Evolutionary conservation across 2,797 vertebrate genomes (phyloP).

Genomic region (Enteromius paludinosus): DNA sequence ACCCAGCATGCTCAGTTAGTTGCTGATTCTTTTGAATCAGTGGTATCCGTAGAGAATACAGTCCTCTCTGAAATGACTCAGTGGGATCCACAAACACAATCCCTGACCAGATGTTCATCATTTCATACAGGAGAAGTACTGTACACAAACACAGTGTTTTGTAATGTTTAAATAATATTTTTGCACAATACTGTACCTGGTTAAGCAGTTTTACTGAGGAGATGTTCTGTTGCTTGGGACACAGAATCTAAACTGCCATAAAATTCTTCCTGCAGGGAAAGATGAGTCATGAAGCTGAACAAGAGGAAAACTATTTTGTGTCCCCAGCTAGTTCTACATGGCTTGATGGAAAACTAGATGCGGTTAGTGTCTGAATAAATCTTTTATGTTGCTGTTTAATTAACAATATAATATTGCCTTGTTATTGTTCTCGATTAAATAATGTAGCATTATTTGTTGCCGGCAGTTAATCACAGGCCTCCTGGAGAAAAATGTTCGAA

Average conservation of each 20-base stretch:
- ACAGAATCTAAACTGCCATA: not conserved
- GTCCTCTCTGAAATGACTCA: slow-evolving; percentile 59
- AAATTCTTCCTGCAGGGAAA: slow-evolving; percentile 61
- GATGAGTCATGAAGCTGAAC: slow-evolving; percentile 67
- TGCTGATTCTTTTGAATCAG: slow-evolving; percentile 29
- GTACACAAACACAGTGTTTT: slow-evolving; percentile 42
- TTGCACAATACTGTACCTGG: slow-evolving; percentile 3
- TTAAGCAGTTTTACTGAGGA: slow-evolving; percentile 1
- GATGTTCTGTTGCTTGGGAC: not conserved
- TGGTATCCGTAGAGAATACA: slow-evolving; percentile 52
- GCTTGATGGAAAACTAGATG: slow-evolving; percentile 76
- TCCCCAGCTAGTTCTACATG: slow-evolving; percentile 74
- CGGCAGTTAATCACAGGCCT: not conserved
- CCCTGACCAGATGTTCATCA: slow-evolving; percentile 14
- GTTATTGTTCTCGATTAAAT: not conserved
- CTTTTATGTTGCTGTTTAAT: not conserved
- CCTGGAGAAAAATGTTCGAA: not conserved
- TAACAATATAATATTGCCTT: not conserved
- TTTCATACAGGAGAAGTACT: slow-evolving; percentile 54
- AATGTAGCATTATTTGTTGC: slow-evolving; percentile 5
- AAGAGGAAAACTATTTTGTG: slow-evolving; percentile 67
- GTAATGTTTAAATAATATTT: not conserved
- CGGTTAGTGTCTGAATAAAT: slow-evolving; percentile 70
- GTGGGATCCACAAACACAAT: slow-evolving; percentile 49
- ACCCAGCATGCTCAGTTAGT: slow-evolving; percentile 47